Evolutionary conservation across 2,113 vertebrate species (phyloP).

Genomic region (Orthonyx spaldingii): DNA sequence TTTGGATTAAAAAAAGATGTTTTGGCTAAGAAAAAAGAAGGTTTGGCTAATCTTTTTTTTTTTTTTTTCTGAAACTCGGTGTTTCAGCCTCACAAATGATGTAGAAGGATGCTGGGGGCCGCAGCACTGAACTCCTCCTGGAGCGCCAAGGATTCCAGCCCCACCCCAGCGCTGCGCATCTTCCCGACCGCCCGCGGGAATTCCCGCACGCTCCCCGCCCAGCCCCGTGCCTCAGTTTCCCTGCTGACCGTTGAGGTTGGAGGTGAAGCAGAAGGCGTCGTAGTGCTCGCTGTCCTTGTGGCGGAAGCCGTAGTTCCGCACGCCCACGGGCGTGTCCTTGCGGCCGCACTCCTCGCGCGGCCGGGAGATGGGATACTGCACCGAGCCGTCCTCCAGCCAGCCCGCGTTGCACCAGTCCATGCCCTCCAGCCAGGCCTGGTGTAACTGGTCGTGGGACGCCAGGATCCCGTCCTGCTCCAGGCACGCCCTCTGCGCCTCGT

Average conservation of each 20-base stretch:
- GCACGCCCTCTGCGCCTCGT: conserved; percentile 83
- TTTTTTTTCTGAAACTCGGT: accelerated
- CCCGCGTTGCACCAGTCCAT: conserved; percentile 96
- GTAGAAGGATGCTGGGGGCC: no score
- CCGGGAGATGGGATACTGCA: conserved; percentile 90
- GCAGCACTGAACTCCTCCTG: no score
- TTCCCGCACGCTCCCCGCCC: no score
- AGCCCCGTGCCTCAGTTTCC: neutral
- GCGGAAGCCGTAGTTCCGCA: conserved; percentile 90
- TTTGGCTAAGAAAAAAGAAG: no score
- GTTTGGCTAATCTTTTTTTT: no score
- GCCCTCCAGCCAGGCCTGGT: conserved; percentile 90
- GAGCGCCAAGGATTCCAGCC: no score
- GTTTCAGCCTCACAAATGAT: no score
- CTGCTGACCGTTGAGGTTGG: conserved; percentile 89
- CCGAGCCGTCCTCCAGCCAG: conserved; percentile 91
- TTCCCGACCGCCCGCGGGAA: accelerated
- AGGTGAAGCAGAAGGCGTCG: conserved; percentile 94
- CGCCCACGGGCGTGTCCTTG: conserved; percentile 79
- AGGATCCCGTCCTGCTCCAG: conserved; percentile 88
- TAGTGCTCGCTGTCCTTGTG: conserved; percentile 90
- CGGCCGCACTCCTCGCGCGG: conserved; percentile 86
- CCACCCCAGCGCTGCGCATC: neutral
- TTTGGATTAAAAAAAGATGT: no score
- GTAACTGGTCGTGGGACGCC: conserved; percentile 89